Base-by-base conservation (phyloP, 2,888 invertebrate species). In the Hypselothyrea guttata region DNA sequence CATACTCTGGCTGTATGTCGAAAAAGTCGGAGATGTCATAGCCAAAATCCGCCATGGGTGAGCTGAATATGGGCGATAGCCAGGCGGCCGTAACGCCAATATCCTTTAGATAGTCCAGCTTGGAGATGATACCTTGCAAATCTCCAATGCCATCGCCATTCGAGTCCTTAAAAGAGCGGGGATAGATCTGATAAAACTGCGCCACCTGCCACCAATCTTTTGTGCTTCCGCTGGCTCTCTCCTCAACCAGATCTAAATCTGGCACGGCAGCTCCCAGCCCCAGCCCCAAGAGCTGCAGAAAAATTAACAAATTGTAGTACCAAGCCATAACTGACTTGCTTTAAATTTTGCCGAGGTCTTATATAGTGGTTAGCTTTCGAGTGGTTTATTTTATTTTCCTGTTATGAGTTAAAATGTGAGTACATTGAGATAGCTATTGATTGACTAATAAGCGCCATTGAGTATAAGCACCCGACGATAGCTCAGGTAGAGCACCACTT, bases 131-230 rank as follows among this genome's bases (percentile, higher is more conserved):
- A 18, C 94, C 94, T 92, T 92, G 92, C 31, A 97, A 90, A 89
- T 98, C 97, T 0, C 97, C 97, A 34, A 94, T 91, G 16, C 97
- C 97, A 88, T 97, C 95, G 0, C 93, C 94, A 87, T 96, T 90
- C 28, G 93, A 93, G 88, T 98, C 98, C 87, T 93, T 93, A 89
- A 96, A 97, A 0, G 97, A 95, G 61, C 95, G 91, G 0, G 96
- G 95, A 87, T 96, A 95, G 59, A 97, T 94, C 90, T 97, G 96
- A 90, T 98, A 98, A 51, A 96, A 92, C 7, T 94, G 92, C 30
- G 94, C 93, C 56, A 93, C 93, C 87, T 95, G 92, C 94, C 96
- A 97, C 98, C 98, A 98, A 75, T 95, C 94, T 1, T 90, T 84
- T 1, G 69, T 56, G 4, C 60, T 35, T 4, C 60, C 35, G 16